Evolutionary conservation across 2,888 invertebrate genomes (phyloP), one percentile per base, ranked within the genome.

Genomic region (Agrenia bidenticulata): DNA sequence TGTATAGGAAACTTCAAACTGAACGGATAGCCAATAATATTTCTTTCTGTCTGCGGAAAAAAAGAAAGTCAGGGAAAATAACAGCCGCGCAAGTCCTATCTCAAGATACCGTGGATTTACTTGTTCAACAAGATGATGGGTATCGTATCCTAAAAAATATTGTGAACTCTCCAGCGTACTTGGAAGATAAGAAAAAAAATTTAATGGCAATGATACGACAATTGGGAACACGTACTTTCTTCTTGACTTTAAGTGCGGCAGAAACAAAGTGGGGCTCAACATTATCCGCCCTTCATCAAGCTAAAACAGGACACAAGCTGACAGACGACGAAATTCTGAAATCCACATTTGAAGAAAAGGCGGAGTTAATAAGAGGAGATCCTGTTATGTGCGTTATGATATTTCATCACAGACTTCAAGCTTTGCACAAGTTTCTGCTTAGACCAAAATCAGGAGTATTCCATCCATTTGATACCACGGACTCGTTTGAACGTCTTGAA

Each of bases 341-440:
- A 50, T 19, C 70, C 60, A 24, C 61, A 39, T 26, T 45, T 51
- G 26, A 63, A 17, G 70, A 64, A 49, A 76, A 76, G 54, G 64
- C 69, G 0, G 51, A 69, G 9, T 27, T 77, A 9, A 77, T 77
- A 24, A 56, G 69, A 64, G 17, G 55, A 9, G 77, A 77, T 45
- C 77, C 76, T 2, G 73, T 74, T 13, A 76, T 73, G 4, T 77
- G 77, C 65, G 75, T 73, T 11, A 49, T 62, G 26, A 69, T 66
- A 53, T 71, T 69, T 42, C 62, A 71, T 2, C 51, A 67, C 41
- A 49, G 61, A 11, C 26, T 66, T 15, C 41, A 37, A 15, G 61
- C 69, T 60, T 60, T 66, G 23, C 23, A 59, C 4, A 59, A 61
- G 9, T 24, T 37, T 17, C 5, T 71, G 2, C 15, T 71, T 2